Percentiles rank a stretch among this genome's conserved stretches.
Conservation (phyloP, 1,140 invertebrate genomes). For the Drosophila ercepeae region DNA sequence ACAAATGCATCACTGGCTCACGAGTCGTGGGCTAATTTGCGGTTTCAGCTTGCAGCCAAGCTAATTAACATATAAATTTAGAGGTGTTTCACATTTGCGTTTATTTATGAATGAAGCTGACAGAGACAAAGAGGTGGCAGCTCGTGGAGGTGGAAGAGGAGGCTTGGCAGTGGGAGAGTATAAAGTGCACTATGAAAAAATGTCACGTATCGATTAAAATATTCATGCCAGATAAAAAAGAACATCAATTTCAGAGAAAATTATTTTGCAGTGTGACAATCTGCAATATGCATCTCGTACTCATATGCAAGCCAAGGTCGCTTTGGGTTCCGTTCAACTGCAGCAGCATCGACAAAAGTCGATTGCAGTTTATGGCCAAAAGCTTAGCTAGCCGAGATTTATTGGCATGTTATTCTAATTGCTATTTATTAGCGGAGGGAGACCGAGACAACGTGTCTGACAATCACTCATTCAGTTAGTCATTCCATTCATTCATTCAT, state of each 20-base stretch:
- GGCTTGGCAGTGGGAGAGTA: conserved; percentile 14
- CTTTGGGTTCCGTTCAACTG: conserved; percentile 23
- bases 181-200: conserved; percentile 4
- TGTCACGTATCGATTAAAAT: no score
- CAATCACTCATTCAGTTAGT: conserved; percentile 44
- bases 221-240: no score
- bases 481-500: conserved; percentile 45
- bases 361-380: conserved; percentile 63
- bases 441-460: conserved; percentile 10
- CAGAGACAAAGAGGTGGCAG: conserved; percentile 32
- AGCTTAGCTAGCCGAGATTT: conserved; percentile 65
- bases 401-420: conserved; percentile 78
- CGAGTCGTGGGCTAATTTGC: conserved; percentile 55
- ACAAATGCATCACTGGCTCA: conserved; percentile 51
- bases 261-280: conserved; percentile 29
- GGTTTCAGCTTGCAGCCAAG: conserved; percentile 40
- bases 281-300: conserved; percentile 23
- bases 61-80: conserved; percentile 73
- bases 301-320: conserved; percentile 36
- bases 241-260: no score
- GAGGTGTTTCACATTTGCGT: conserved; percentile 60
- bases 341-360: conserved; percentile 21
- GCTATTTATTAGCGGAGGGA: conserved; percentile 66
- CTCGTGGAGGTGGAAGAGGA: conserved; percentile 39
- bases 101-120: conserved; percentile 69